These are phyloP conservation scores for Lontra canadensis DNA, from an alignment of 2,113 vertebrate species.

Conservation along the genomic window DNA sequence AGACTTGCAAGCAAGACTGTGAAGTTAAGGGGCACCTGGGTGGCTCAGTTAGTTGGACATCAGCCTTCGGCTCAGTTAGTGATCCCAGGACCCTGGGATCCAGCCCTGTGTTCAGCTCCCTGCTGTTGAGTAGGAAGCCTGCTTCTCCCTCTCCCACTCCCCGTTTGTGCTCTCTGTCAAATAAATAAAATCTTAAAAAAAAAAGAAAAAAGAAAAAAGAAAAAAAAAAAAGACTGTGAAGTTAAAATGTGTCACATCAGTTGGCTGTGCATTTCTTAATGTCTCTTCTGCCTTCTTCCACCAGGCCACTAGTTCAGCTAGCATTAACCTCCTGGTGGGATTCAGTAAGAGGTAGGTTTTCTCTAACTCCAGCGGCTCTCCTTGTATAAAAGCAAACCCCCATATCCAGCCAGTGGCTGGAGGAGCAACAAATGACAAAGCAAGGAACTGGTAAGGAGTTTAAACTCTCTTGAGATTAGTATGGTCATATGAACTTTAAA, in stretches of 20 bases:
- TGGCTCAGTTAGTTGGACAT: no score
- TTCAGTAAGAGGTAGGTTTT: background rate
- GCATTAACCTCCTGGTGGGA: background rate
- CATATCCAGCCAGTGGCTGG: background rate
- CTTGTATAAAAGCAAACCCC: background rate
- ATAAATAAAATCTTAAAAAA: no score
- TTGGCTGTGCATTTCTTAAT: background rate
- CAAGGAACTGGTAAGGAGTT: conserved; percentile 55
- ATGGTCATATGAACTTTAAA: conserved; percentile 32
- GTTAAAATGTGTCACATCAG: background rate
- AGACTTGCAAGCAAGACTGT: background rate
- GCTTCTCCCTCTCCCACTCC: no score
- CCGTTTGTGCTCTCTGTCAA: no score
- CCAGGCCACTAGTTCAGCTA: background rate
- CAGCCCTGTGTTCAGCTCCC: no score
- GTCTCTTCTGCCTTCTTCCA: background rate
- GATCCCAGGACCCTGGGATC: no score
- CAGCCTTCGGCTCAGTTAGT: no score
- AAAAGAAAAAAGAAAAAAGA: background rate
- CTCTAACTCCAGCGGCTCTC: background rate
- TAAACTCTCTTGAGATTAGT: conserved; percentile 72
- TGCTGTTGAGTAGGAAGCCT: no score
- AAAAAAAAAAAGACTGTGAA: background rate
- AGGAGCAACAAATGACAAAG: conserved; percentile 37
- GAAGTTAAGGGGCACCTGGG: no score